Percentiles rank a stretch among this genome's conserved stretches.
phyloP scores from a whole-genome alignment of 2,113 vertebrate genomes.

The Patagioenas fasciata region DNA sequence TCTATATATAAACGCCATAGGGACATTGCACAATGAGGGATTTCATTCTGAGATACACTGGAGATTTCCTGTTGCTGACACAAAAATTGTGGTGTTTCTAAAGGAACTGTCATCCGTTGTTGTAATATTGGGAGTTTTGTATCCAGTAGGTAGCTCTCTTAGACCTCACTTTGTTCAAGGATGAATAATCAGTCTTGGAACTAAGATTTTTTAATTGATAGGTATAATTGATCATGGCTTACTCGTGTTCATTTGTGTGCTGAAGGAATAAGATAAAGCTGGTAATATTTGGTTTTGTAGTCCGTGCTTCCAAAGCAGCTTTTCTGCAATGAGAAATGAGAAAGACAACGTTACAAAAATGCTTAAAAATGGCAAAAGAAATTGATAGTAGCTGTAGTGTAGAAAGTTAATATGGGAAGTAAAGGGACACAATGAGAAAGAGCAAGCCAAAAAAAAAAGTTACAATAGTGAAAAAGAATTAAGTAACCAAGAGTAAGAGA shows the following conservation, averaged over 20 bases:
- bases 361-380: not conserved
- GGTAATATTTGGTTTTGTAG: not conserved
- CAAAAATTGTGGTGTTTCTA: not conserved
- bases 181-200: not conserved
- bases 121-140: not conserved
- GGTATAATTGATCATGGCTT: not conserved
- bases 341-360: not conserved
- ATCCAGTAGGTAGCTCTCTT: not conserved
- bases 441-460: not conserved
- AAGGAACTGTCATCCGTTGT: not conserved
- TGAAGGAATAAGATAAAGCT: not conserved
- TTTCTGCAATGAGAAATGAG: not conserved
- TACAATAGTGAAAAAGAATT: not conserved
- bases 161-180: not conserved
- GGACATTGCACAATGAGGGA: conserved; percentile 8
- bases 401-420: not conserved
- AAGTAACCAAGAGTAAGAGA: not conserved
- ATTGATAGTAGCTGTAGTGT: not conserved
- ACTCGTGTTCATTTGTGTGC: not conserved
- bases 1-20: not conserved
- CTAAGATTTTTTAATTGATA: not conserved
- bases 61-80: not conserved
- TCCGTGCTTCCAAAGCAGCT: not conserved
- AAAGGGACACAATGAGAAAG: not conserved
- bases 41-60: conserved; percentile 7